phyloP scores from a whole-genome alignment of 2,113 vertebrate species.

The Alligator sinensis region DNA sequence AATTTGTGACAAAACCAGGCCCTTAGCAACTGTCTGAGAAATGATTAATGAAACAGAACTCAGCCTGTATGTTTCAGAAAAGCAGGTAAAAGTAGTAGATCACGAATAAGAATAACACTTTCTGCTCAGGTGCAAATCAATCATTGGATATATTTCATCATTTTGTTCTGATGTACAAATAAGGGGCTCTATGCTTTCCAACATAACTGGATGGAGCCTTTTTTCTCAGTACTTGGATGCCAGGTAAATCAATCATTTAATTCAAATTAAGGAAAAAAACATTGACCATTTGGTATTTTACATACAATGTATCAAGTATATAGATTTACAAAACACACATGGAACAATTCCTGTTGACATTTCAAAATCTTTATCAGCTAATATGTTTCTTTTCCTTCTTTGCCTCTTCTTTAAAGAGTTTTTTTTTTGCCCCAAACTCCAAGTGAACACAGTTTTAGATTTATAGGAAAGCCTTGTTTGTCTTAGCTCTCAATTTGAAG shows the following conservation, averaged over 20 bases:
- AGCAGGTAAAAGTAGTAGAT: neutral
- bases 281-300: neutral
- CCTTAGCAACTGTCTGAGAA: neutral
- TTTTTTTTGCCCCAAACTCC: neutral
- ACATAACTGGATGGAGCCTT: neutral
- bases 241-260: neutral
- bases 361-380: neutral
- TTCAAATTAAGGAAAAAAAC: neutral
- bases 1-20: neutral
- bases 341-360: neutral
- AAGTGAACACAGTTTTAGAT: neutral
- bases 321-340: neutral
- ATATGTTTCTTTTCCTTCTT: neutral
- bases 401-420: neutral
- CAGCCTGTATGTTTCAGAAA: neutral
- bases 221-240: neutral
- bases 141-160: neutral
- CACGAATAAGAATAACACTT: neutral
- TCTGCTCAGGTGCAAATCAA: neutral
- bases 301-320: rapidly evolving
- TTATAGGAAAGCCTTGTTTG: neutral
- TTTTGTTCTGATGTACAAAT: neutral
- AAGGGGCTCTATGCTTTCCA: neutral
- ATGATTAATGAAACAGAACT: neutral
- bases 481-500: neutral